Evolutionary conservation across 2,888 invertebrate genomes (phyloP), one percentile per base, ranked within the genome.

Genomic region (Lepeophtheirus nordmannii): DNA sequence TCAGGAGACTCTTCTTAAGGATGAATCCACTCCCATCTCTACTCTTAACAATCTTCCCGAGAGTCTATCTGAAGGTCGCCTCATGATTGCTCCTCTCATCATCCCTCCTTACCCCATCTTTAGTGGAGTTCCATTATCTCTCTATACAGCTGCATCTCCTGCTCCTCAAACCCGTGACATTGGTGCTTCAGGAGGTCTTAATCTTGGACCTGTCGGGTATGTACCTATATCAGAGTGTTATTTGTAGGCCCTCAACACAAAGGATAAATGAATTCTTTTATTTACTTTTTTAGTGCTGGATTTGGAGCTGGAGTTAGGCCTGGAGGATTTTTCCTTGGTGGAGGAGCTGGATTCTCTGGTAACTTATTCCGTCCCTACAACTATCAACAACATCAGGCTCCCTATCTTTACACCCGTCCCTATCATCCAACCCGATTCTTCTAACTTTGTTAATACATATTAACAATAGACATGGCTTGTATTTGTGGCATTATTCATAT

Each of bases 101-200:
- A 17, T 46, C 5, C 5, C 17, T 46, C 53, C 53, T 17, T 46
- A 46, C 17, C 8, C 53, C 2, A n/a, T 46, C 1, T 5, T 46
- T 14, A 8, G 17, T 14, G 53, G 53, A 14, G n/a, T 46, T 17
- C 53, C 53, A 14, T 30, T 30, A 30, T 30, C 30, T 30, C 14
- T 46, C 53, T 46, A n/a, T 46, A 8, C 2, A 3, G 5, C 53
- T 46, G 53, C 53, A 2, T 2, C 53, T 8, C n/a, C n/a, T 3
- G 1, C 53, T 14, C n/a, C 53, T 46, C n/a, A 46, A 17, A 46
- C 53, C 5, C 14, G 53, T 14, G 17, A 46, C 8, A 46, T 46
- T 46, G 53, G 53, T 46, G 53, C 53, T 46, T 46, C 53, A n/a
- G 53, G 53, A 5, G 53, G 53, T 30, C 53, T 46, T 46, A 46